Conservation (phyloP, 2,888 invertebrate species). For the Myopa testacea region DNA sequence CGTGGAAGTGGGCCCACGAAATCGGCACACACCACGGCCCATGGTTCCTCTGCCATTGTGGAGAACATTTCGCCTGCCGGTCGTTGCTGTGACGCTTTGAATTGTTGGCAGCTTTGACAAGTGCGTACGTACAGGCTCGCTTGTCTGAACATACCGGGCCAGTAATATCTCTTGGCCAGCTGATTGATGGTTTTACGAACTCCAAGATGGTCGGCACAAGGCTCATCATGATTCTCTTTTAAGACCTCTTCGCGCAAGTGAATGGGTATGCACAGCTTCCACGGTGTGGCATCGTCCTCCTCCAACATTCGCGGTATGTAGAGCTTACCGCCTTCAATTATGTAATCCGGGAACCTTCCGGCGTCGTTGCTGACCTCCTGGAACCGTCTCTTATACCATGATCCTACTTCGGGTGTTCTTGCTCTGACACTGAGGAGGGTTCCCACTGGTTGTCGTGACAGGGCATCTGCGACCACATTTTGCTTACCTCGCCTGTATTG, state of each 20-base stretch:
- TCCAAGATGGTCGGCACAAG: neutral
- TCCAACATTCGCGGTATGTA: too few species aligned
- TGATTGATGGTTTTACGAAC: conserved; percentile 11
- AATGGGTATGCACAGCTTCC: conserved; percentile 11
- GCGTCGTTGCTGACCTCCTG: neutral
- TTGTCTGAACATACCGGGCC: conserved; percentile 11
- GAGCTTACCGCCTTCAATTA: neutral
- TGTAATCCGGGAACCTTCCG: neutral
- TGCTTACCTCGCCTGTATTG: conserved; percentile 18
- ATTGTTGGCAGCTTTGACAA: conserved; percentile 25
- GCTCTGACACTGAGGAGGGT: too few species aligned
- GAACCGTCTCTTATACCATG: neutral
- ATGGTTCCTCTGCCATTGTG: too few species aligned
- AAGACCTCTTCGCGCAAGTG: conserved; percentile 1
- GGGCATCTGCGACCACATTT: conserved; percentile 38
- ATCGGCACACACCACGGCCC: neutral
- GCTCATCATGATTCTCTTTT: conserved; percentile 22
- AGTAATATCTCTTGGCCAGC: conserved; percentile 24
- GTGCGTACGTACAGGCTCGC: neutral
- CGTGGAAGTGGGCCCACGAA: too few species aligned
- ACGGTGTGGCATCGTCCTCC: too few species aligned
- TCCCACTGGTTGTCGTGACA: conserved; percentile 20
- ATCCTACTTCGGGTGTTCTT: too few species aligned
- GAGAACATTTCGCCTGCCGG: conserved; percentile 23
- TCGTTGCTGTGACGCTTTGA: conserved; percentile 21